Conservation (phyloP, 2,888 invertebrate species). For the Polydrusus cervinus region DNA sequence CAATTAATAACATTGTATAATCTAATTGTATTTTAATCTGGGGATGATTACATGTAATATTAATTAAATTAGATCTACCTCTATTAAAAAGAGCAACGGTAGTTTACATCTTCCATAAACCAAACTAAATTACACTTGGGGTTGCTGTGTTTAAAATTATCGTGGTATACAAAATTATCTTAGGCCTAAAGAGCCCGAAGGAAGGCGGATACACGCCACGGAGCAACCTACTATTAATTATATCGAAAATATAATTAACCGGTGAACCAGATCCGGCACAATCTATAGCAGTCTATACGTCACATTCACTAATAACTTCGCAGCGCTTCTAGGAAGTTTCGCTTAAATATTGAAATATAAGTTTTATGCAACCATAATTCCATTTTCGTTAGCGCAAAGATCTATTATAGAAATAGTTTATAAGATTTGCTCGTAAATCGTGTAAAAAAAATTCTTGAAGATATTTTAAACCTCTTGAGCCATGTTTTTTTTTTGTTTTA, state of each 20-base stretch:
- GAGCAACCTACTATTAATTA: slow-evolving; percentile 51
- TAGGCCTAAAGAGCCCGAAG: slow-evolving; percentile 40
- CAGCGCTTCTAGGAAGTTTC: slow-evolving; percentile 41
- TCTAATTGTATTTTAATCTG: slow-evolving; percentile 17
- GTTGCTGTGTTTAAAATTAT: slow-evolving; percentile 38
- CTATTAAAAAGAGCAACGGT: slow-evolving; percentile 23
- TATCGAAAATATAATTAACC: slow-evolving; percentile 54
- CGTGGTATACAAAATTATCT: slow-evolving; percentile 41
- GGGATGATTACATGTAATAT: slow-evolving; percentile 10
- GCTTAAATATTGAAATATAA: slow-evolving; percentile 42
- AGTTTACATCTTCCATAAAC: slow-evolving; percentile 32
- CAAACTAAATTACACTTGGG: slow-evolving; percentile 25
- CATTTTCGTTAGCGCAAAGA: neutral
- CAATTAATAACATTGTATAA: slow-evolving; percentile 8
- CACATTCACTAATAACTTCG: slow-evolving; percentile 51
- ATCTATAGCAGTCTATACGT: slow-evolving; percentile 51
- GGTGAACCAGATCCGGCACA: slow-evolving; percentile 45
- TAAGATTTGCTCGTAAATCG: too few species aligned
- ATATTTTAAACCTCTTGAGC: too few species aligned
- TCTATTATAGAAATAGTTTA: neutral
- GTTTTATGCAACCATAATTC: slow-evolving; percentile 36
- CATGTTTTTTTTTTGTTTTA: too few species aligned
- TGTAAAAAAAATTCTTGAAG: too few species aligned
- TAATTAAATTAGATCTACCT: slow-evolving; percentile 29
- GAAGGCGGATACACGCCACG: slow-evolving; percentile 33